Percentiles rank a stretch among this genome's conserved stretches.
Conservation (phyloP, 1,140 invertebrate genomes). For the Homalodisca vitripennis region DNA sequence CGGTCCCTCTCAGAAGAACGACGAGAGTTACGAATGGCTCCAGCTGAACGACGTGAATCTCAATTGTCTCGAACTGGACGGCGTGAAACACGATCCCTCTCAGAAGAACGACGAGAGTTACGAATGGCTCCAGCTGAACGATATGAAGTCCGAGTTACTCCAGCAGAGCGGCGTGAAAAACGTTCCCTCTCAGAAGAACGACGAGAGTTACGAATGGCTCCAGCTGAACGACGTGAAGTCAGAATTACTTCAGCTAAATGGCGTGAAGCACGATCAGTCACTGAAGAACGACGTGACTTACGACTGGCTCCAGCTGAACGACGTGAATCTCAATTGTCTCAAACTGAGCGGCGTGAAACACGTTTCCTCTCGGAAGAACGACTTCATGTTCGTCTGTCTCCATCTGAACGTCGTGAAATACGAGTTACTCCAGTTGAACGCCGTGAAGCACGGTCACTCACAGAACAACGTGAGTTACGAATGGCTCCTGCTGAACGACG, state of each 20-base stretch:
- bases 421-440: background rate
- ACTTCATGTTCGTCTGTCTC: background rate
- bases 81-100: background rate
- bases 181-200: conserved; percentile 10
- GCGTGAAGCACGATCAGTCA: background rate
- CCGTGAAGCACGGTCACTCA: too few relatives aligned
- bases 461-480: background rate
- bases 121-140: background rate
- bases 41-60: conserved; percentile 8
- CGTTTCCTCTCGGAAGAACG: background rate
- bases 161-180: background rate
- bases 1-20: background rate
- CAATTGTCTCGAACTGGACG: background rate
- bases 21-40: background rate
- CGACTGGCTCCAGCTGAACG: background rate
- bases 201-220: background rate
- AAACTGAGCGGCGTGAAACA: background rate
- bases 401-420: background rate
- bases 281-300: conserved; percentile 16
- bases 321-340: background rate
- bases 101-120: background rate
- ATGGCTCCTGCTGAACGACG: background rate
- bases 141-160: background rate
- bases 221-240: conserved; percentile 10
- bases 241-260: background rate